Conservation (phyloP, 2,113 vertebrate species). For the Anarrhichthys ocellatus region DNA sequence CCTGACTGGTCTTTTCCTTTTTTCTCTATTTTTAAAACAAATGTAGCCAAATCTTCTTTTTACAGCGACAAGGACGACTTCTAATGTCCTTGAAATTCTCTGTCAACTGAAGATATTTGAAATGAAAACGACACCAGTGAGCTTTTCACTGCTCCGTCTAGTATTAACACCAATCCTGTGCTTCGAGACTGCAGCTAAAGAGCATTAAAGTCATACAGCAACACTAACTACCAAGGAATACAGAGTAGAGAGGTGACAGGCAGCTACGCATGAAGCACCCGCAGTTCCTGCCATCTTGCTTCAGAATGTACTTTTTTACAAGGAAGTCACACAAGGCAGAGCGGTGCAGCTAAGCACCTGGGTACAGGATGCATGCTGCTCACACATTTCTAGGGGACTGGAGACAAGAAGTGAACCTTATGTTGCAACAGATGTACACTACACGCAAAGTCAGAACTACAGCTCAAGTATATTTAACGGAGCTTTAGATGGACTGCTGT, state of each 20-base stretch:
- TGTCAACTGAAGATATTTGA: background rate
- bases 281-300: background rate
- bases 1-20: constrained; percentile 17
- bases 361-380: constrained; percentile 50
- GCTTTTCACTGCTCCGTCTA: background rate
- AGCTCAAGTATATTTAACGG: constrained; percentile 52
- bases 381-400: constrained; percentile 44
- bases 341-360: constrained; percentile 40
- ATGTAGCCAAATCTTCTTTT: background rate
- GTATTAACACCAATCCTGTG: background rate
- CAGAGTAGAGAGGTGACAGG: background rate
- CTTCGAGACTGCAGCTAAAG: background rate
- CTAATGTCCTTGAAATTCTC: constrained; percentile 4
- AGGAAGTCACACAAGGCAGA: constrained; percentile 31
- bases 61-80: background rate
- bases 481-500: constrained; percentile 40
- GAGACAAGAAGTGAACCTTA: constrained; percentile 45
- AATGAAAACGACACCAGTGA: background rate
- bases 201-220: background rate
- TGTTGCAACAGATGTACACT: constrained; percentile 56
- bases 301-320: constrained; percentile 21
- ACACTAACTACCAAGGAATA: background rate
- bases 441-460: constrained; percentile 44
- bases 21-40: constrained; percentile 18
- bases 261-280: background rate